A percentile compares a stretch with the other conserved stretches of the same genome.
These are phyloP conservation scores for Drosophila setosimentum DNA, from an alignment of 2,888 invertebrate species.

Conservation along the genomic window DNA sequence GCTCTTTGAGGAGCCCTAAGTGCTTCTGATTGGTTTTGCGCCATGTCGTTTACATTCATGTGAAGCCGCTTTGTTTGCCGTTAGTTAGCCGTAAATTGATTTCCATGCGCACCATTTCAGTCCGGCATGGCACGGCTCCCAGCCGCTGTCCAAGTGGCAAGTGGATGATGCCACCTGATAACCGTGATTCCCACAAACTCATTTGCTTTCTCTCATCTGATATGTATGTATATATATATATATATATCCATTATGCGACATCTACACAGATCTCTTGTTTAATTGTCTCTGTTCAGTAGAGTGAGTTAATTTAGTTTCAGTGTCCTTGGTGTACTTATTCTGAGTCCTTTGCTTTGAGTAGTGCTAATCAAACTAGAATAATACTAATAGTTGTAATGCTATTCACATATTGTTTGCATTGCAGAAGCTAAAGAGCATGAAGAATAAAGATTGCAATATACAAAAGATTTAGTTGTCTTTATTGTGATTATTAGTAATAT, in stretches of 20 bases:
- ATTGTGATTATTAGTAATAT: neutral
- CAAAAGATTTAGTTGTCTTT: neutral
- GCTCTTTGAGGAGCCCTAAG: conserved; percentile 38
- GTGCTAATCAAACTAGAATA: neutral
- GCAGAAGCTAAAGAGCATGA: neutral
- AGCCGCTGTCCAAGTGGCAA: conserved; percentile 2
- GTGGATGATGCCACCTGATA: conserved; percentile 4
- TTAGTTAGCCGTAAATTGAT: conserved; percentile 55
- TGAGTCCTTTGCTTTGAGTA: neutral
- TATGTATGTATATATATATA: neutral
- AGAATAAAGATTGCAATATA: neutral
- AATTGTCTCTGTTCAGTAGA: neutral
- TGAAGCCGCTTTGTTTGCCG: conserved; percentile 58
- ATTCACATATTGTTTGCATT: neutral
- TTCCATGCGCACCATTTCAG: conserved; percentile 34
- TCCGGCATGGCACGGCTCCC: neutral
- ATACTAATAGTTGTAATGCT: neutral
- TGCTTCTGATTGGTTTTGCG: conserved; percentile 66
- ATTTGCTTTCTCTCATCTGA: neutral
- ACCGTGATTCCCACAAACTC: neutral
- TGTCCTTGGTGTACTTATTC: neutral
- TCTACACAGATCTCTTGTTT: neutral
- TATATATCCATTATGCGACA: conserved; percentile 5
- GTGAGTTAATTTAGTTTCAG: neutral
- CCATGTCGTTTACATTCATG: conserved; percentile 55